Conservation (phyloP, 64 coral and sea anemone genomes). For the Montipora efflorescens region DNA sequence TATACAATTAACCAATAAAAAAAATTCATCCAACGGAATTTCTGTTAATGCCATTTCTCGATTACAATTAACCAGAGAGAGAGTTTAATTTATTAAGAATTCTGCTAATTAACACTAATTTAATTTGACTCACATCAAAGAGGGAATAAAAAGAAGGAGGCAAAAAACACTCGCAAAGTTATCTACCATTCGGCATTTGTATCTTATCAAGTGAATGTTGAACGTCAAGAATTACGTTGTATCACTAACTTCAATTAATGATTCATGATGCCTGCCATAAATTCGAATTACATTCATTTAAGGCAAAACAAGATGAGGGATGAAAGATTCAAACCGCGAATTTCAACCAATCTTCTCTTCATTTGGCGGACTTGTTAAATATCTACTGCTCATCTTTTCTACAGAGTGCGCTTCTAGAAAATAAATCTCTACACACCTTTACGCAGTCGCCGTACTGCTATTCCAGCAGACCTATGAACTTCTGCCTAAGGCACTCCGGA, state of each 20-base stretch:
- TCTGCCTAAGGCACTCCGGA: conserved; percentile 24
- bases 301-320: conserved; percentile 31
- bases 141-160: not conserved
- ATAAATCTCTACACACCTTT: conserved; percentile 25
- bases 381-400: not conserved
- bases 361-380: not conserved
- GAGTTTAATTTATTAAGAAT: conserved; percentile 54
- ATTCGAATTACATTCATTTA: conserved; percentile 61
- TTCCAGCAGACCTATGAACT: not conserved
- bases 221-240: conserved; percentile 19
- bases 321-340: conserved; percentile 30
- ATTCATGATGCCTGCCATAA: conserved; percentile 48
- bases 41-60: conserved; percentile 15
- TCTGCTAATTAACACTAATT: conserved; percentile 43
- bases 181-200: not conserved
- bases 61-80: conserved; percentile 33
- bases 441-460: not conserved
- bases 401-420: not conserved
- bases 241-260: conserved; percentile 55
- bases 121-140: conserved; percentile 34
- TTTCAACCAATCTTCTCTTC: not conserved
- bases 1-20: not conserved
- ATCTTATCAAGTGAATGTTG: conserved; percentile 26
- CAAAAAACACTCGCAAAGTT: not conserved
- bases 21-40: conserved; percentile 9